Evolutionary conservation across 2,888 invertebrate genomes (phyloP), one percentile per base, ranked within the genome.

Genomic region (Loripinus fragilis): DNA sequence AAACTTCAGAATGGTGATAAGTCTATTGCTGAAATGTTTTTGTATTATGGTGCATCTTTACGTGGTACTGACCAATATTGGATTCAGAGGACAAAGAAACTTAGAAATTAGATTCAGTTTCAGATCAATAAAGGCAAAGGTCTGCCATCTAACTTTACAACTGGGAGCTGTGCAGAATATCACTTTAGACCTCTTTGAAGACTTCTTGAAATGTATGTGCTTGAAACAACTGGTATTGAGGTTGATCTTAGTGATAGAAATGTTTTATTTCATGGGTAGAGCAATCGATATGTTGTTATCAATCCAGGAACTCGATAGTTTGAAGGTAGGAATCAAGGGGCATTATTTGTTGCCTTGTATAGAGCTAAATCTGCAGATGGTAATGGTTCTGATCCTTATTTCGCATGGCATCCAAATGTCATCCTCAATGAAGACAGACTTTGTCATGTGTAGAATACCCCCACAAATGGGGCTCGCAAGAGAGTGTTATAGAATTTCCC

Each of bases 71-170:
- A 60, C 2, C 78, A 82, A 48, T 85, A 85, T 55, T 80, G 80
- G 85, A 48, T 64, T 17, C 83, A 85, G 42, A 66, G 80, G 52
- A 12, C 65, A 23, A 78, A 76, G 70, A 82, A 84, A 64, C 41
- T 84, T 17, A 70, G 75, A 52, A 20, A 74, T 12, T 64, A 83
- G 35, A 76, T 84, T n/a, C 85, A 85, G 38, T 86, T 30, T 70
- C 69, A 86, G 65, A 83, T 81, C 10, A 81, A 83, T 74, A 65
- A 80, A 60, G 80, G 83, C 0, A 50, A 76, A n/a, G 85, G 86
- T 15, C 48, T 85, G 3, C 76, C 78, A 20, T 72, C 78, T 20
- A 65, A 73, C 50, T 81, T 81, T 48, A 71, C 68, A 20, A 81
- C 81, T 35, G 74, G 78, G 23, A 81, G 81, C 41, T 81, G 79